Conservation (phyloP, 2,888 invertebrate species). For the Silvanus unidentatus region DNA sequence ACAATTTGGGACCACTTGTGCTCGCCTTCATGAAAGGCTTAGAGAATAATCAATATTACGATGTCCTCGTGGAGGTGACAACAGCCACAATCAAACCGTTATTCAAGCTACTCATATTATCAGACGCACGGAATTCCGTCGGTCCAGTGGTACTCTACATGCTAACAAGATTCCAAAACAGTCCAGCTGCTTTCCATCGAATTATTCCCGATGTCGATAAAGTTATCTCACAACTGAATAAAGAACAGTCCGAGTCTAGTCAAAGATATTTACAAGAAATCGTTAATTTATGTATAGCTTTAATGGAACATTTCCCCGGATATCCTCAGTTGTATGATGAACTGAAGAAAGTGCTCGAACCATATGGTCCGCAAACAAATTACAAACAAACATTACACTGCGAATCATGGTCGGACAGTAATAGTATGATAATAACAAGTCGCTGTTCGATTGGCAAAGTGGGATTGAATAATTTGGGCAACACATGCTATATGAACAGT, state of each 20-base stretch:
- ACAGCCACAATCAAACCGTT: constrained; percentile 55
- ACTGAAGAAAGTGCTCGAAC: constrained; percentile 37
- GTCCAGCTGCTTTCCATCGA: constrained; percentile 56
- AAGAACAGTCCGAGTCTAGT: constrained; percentile 52
- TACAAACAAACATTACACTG: constrained; percentile 38
- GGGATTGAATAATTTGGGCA: constrained; percentile 76
- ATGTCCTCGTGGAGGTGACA: constrained; percentile 54
- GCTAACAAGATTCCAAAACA: constrained; percentile 56
- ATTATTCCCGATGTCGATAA: constrained; percentile 50
- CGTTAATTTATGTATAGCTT: constrained; percentile 53
- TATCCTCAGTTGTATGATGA: constrained; percentile 37
- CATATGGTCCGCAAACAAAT: constrained; percentile 31
- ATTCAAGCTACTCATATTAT: constrained; percentile 53
- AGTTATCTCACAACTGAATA: constrained; percentile 52
- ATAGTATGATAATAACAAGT: constrained; percentile 20
- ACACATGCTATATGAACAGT: constrained; percentile 88
- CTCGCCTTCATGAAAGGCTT: constrained; percentile 61
- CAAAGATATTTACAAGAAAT: constrained; percentile 52
- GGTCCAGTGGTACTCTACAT: constrained; percentile 61
- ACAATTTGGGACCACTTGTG: constrained; percentile 61
- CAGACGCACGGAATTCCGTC: constrained; percentile 52
- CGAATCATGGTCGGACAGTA: constrained; percentile 41
- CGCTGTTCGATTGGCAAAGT: constrained; percentile 50
- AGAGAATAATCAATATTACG: constrained; percentile 46
- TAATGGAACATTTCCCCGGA: constrained; percentile 51